phyloP scores from a whole-genome alignment of 2,888 invertebrate species.

The Pimpla rufipes region DNA sequence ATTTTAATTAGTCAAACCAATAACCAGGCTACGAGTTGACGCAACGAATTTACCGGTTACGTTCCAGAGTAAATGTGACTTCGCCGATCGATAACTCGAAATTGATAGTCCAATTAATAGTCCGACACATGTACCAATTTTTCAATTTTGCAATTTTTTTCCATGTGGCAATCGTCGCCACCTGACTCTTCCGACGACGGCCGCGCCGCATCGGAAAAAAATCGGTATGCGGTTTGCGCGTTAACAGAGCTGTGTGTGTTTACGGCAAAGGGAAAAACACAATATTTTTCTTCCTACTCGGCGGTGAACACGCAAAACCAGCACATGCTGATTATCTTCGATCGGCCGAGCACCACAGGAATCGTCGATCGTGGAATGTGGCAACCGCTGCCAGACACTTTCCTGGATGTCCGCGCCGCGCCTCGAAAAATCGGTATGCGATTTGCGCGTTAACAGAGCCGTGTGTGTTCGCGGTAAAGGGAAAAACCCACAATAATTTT shows the following conservation, averaged over 20 bases:
- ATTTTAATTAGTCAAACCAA: too few relatives aligned
- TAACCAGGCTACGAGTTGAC: too few relatives aligned
- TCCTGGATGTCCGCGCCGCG: too few relatives aligned
- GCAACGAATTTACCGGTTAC: too few relatives aligned
- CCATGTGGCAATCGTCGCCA: too few relatives aligned
- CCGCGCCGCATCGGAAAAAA: neutral
- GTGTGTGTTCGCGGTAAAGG: slow-evolving; percentile 28
- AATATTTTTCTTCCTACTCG: slow-evolving; percentile 38
- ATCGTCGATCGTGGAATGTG: slow-evolving; percentile 53
- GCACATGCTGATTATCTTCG: slow-evolving; percentile 64
- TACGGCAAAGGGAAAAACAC: slow-evolving; percentile 31
- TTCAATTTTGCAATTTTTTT: too few relatives aligned
- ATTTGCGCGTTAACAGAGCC: slow-evolving; percentile 28
- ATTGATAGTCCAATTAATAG: too few relatives aligned
- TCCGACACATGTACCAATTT: too few relatives aligned
- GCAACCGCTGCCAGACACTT: too few relatives aligned
- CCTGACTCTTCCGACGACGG: too few relatives aligned
- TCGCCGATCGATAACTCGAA: too few relatives aligned
- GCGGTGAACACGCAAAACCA: slow-evolving; percentile 58
- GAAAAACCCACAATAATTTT: slow-evolving; percentile 44
- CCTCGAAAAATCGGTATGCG: slow-evolving; percentile 7
- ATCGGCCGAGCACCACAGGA: slow-evolving; percentile 52
- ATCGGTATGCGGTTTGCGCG: slow-evolving; percentile 22
- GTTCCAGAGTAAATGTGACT: too few relatives aligned
- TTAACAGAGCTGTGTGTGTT: slow-evolving; percentile 43